Conservation (phyloP, 2,797 vertebrate genomes). For the Cuculus canorus region DNA sequence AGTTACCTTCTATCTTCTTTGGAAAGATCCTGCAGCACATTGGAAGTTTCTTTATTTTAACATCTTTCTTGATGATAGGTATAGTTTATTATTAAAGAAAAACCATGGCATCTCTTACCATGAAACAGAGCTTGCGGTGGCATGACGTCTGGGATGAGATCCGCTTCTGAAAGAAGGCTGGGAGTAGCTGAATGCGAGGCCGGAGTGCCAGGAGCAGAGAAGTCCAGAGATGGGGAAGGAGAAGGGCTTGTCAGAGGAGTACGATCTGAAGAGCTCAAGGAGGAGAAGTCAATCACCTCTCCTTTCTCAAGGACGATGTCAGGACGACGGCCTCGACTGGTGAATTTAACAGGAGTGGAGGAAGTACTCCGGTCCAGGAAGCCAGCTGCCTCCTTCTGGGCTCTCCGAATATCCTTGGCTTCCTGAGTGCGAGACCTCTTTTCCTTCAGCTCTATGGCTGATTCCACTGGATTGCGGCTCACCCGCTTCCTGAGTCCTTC, state of each 20-base stretch:
- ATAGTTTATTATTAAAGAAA: not conserved
- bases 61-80: not conserved
- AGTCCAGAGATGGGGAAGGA: conserved; percentile 92
- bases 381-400: conserved; percentile 90
- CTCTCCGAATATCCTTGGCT: conserved; percentile 94
- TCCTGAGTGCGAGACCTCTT: conserved; percentile 95
- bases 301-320: conserved; percentile 91
- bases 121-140: conserved; percentile 96
- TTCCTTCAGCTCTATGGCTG: conserved; percentile 96
- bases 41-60: not conserved
- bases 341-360: conserved; percentile 88
- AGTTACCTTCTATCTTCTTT: not conserved
- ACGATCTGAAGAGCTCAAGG: conserved; percentile 92
- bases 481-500: conserved; percentile 92
- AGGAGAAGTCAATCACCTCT: conserved; percentile 95
- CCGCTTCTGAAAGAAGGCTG: conserved; percentile 93
- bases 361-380: conserved; percentile 85
- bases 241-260: conserved; percentile 94
- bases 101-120: conserved; percentile 76
- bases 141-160: conserved; percentile 96
- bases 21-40: not conserved
- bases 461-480: conserved; percentile 90
- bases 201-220: conserved; percentile 92
- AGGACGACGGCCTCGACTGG: conserved; percentile 78
- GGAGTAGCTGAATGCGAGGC: conserved; percentile 94